Conservation (phyloP, 2,888 invertebrate genomes). For the Tinea trinotella region DNA sequence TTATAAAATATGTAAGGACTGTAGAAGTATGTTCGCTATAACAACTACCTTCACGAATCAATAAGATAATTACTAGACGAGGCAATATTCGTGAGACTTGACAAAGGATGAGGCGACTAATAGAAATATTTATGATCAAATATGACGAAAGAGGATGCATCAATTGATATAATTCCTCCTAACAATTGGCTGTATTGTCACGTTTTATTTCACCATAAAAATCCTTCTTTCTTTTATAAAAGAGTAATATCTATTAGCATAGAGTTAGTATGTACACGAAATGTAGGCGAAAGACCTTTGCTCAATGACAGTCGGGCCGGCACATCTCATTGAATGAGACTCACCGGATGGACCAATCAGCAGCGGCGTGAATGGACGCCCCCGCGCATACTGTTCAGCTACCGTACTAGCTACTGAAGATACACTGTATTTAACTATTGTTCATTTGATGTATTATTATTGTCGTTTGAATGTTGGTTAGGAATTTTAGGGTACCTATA, state of each 20-base stretch:
- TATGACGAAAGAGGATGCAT: not conserved
- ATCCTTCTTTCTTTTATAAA: not conserved
- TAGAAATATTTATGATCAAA: not conserved
- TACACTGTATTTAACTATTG: not conserved
- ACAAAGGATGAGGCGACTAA: no score
- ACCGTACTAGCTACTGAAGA: conserved; percentile 20
- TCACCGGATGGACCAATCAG: conserved; percentile 72
- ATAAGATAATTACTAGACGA: no score
- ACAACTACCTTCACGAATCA: no score
- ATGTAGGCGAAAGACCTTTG: conserved; percentile 66
- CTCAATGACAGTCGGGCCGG: conserved; percentile 62
- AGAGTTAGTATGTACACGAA: conserved; percentile 1
- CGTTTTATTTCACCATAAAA: not conserved
- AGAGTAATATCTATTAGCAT: not conserved
- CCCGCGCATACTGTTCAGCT: conserved; percentile 50
- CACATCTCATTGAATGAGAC: conserved; percentile 66
- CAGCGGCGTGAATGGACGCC: conserved; percentile 71
- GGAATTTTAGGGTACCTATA: no score
- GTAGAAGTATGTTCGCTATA: no score
- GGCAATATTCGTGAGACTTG: no score
- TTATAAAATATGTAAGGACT: no score
- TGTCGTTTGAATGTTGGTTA: no score
- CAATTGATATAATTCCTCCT: not conserved
- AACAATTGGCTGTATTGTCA: no score
- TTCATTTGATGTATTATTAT: no score